A percentile compares a stretch with the other conserved stretches of the same genome.
These are phyloP conservation scores for Nycticebus coucang DNA, from an alignment of 2,113 vertebrate species.

Conservation along the genomic window DNA sequence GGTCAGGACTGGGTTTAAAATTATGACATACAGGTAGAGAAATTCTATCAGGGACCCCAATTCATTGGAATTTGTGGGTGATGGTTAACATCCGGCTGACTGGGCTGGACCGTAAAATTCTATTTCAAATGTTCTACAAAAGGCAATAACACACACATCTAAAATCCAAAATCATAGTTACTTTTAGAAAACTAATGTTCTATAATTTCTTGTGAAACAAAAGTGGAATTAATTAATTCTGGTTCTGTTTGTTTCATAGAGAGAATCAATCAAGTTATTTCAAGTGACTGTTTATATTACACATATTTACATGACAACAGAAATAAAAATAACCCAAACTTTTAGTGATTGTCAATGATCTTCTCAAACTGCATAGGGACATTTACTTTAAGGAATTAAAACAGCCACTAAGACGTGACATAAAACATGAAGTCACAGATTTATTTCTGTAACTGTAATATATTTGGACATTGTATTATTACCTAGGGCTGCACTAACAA, in stretches of 20 bases:
- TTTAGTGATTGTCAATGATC: background rate
- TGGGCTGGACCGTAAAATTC: background rate
- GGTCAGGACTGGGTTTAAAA: background rate
- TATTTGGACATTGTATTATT: background rate
- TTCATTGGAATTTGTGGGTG: background rate
- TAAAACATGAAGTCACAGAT: background rate
- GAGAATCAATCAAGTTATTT: background rate
- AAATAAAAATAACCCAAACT: background rate
- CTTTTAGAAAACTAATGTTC: background rate
- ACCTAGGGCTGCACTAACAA: background rate
- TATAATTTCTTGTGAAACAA: background rate
- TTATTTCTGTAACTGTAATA: background rate
- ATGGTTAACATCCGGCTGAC: background rate
- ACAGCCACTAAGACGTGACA: background rate
- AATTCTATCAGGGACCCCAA: background rate
- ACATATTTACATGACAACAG: conserved; percentile 19
- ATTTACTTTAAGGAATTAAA: conserved; percentile 1
- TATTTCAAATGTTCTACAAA: conserved; percentile 6
- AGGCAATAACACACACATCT: background rate
- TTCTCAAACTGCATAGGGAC: background rate
- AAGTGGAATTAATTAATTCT: background rate
- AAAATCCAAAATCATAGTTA: conserved; percentile 1
- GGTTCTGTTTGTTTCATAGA: background rate
- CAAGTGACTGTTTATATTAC: background rate
- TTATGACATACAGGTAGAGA: background rate